phyloP scores from a whole-genome alignment of 2,113 vertebrate species.

The Heteronetta atricapilla region DNA sequence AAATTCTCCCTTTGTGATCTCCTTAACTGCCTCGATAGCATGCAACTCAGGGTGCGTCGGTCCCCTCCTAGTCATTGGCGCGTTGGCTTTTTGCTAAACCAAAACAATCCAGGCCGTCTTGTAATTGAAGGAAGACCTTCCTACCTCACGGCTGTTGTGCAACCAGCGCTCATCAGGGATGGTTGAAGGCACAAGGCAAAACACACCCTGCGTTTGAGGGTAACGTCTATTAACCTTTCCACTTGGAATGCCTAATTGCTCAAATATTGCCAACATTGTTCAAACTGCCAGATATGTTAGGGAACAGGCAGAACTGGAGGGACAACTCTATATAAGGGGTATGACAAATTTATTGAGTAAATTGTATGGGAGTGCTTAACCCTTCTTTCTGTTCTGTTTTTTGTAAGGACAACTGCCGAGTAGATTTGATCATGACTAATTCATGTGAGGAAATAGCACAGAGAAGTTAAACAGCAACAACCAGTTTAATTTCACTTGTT shows the following conservation, averaged over 20 bases:
- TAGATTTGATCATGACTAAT: constrained; percentile 57
- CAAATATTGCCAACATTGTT: constrained; percentile 62
- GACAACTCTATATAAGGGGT: constrained; percentile 78
- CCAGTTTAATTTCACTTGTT: constrained; percentile 63
- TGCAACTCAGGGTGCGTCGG: background rate
- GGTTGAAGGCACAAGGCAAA: constrained; percentile 70
- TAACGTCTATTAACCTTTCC: constrained; percentile 67
- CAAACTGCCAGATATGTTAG: constrained; percentile 63
- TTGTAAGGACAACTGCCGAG: constrained; percentile 41
- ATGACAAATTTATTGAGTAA: constrained; percentile 74
- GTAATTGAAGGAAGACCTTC: constrained; percentile 72
- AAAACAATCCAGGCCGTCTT: constrained; percentile 38
- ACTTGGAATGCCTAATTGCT: constrained; percentile 76
- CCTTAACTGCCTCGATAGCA: background rate
- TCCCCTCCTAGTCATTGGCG: background rate
- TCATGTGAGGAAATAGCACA: constrained; percentile 55
- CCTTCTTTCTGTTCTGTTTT: constrained; percentile 61
- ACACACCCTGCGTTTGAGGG: constrained; percentile 63
- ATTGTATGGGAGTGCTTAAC: constrained; percentile 75
- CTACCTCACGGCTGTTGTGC: constrained; percentile 62
- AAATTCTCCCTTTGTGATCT: background rate
- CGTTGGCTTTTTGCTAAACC: constrained; percentile 27
- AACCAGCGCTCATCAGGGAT: constrained; percentile 59
- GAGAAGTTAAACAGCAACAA: constrained; percentile 47
- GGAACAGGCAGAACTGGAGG: constrained; percentile 78